A percentile compares a stretch with the other conserved stretches of the same genome.
phyloP scores from a whole-genome alignment of 2,888 invertebrate species.

The Digitonthophagus gazella region DNA sequence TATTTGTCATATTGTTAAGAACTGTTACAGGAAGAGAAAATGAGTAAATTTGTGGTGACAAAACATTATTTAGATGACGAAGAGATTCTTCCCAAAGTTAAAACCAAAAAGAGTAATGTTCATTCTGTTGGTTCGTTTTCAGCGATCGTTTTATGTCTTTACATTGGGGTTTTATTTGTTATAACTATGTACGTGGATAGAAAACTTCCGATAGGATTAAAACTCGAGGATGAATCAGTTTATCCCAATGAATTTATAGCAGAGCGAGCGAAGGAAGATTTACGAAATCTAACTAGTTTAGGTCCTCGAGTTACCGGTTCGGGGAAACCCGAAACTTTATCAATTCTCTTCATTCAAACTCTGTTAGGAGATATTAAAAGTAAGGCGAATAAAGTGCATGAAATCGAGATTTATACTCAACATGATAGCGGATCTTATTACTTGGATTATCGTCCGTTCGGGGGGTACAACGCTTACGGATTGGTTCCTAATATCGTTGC shows the following conservation, averaged over 20 bases:
- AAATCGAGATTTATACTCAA: slow-evolving; percentile 67
- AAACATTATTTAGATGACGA: too few relatives aligned
- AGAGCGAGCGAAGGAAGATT: slow-evolving; percentile 63
- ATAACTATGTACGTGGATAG: not conserved
- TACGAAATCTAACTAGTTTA: slow-evolving; percentile 61
- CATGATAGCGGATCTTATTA: slow-evolving; percentile 70
- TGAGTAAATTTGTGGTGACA: too few relatives aligned
- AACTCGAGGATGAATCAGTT: not conserved
- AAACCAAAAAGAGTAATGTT: not conserved
- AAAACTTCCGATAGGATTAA: slow-evolving; percentile 7
- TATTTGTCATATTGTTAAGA: too few relatives aligned
- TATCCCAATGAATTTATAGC: slow-evolving; percentile 29
- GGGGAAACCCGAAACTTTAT: slow-evolving; percentile 78
- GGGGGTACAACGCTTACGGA: slow-evolving; percentile 79
- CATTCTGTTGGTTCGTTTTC: not conserved
- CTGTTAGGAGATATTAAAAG: slow-evolving; percentile 51
- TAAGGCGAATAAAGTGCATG: slow-evolving; percentile 47
- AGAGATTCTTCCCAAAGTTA: not conserved
- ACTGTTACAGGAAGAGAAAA: too few relatives aligned
- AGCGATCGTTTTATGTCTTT: not conserved
- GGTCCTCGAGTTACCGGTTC: slow-evolving; percentile 75
- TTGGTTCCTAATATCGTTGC: slow-evolving; percentile 80
- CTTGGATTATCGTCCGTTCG: slow-evolving; percentile 68
- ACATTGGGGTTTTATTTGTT: not conserved
- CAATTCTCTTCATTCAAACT: too few relatives aligned